Conservation (phyloP, 1,140 invertebrate species). For the Oscheius sp. region DNA sequence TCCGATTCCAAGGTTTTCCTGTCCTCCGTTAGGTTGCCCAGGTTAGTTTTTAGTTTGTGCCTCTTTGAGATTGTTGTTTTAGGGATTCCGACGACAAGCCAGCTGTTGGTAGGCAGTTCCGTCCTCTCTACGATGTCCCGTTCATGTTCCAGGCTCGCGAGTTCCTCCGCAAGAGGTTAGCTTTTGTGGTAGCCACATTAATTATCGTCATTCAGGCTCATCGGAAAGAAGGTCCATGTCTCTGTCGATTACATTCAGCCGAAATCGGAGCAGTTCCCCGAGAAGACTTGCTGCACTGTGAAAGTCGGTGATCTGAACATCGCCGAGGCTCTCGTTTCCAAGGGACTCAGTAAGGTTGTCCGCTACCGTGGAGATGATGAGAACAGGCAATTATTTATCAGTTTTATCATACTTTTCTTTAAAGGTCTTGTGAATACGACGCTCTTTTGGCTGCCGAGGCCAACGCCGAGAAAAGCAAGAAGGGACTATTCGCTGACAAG, state of each 20-base stretch:
- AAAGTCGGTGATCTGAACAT: slow-evolving; percentile 81
- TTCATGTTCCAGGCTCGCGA: slow-evolving; percentile 97
- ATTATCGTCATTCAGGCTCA: slow-evolving; percentile 56
- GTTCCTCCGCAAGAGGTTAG: slow-evolving; percentile 76
- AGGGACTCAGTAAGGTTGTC: slow-evolving; percentile 87
- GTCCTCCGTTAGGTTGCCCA: slow-evolving; percentile 87
- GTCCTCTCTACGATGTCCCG: slow-evolving; percentile 91
- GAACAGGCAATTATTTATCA: slow-evolving; percentile 74
- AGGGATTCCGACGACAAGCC: slow-evolving; percentile 14
- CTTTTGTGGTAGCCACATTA: not conserved
- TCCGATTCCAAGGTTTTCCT: slow-evolving; percentile 87
- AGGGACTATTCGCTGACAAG: slow-evolving; percentile 71
- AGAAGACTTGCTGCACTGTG: slow-evolving; percentile 92
- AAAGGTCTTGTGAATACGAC: slow-evolving; percentile 82
- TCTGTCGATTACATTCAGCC: slow-evolving; percentile 94
- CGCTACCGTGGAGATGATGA: slow-evolving; percentile 91
- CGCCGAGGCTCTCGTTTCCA: slow-evolving; percentile 85
- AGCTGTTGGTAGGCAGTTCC: slow-evolving; percentile 68
- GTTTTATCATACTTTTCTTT: not conserved
- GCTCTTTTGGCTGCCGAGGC: slow-evolving; percentile 86
- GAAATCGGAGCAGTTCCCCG: slow-evolving; percentile 83
- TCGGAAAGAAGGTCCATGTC: slow-evolving; percentile 84
- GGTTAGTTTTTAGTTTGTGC: slow-evolving; percentile 57
- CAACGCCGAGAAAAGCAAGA: slow-evolving; percentile 80
- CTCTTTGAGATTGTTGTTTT: not conserved